Evolutionary conservation across 2,888 invertebrate species (phyloP).

Genomic region (Rhopalosiphum nymphaeae): DNA sequence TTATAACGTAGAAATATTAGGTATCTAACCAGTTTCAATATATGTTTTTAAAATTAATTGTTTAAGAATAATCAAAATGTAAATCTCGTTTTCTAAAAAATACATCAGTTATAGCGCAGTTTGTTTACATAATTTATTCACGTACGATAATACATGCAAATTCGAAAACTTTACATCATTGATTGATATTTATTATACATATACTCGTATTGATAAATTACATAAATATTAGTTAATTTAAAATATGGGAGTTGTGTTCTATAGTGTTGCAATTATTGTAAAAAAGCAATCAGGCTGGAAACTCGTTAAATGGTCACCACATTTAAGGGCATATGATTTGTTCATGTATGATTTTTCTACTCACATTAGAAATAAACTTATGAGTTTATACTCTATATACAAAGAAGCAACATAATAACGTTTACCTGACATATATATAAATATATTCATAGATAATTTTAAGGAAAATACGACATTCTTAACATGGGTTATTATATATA

Average conservation of each 20-base stretch:
- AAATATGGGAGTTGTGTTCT: neutral
- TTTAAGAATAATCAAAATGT: neutral
- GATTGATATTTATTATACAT: neutral
- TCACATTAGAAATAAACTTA: too few species aligned
- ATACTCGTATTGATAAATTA: neutral
- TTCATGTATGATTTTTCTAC: neutral
- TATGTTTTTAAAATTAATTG: conserved; percentile 29
- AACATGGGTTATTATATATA: neutral
- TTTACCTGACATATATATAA: too few species aligned
- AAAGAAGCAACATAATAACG: too few species aligned
- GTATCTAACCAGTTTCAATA: neutral
- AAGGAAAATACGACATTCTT: neutral
- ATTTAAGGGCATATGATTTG: neutral
- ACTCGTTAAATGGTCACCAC: neutral
- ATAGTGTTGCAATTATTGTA: neutral
- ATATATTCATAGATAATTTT: neutral
- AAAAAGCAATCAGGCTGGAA: neutral
- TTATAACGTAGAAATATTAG: neutral
- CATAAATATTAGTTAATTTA: neutral
- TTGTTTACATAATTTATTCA: neutral
- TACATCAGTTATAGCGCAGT: neutral
- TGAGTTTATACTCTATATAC: too few species aligned
- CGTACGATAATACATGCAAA: neutral
- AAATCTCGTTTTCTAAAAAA: neutral
- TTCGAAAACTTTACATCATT: neutral